phyloP scores from a whole-genome alignment of 2,888 invertebrate species.

The Pristionchus exspectatus region DNA sequence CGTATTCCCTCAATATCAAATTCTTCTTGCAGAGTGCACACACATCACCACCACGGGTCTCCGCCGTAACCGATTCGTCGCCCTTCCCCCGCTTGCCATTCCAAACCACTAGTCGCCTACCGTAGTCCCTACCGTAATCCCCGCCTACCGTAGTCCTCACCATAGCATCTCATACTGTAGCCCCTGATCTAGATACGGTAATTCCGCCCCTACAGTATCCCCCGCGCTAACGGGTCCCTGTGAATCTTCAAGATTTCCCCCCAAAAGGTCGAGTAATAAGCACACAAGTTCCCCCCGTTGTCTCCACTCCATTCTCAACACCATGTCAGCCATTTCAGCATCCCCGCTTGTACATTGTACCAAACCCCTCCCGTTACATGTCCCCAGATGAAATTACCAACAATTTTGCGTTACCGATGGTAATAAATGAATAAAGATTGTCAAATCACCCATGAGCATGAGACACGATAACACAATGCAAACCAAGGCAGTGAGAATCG shows the following conservation, averaged over 20 bases:
- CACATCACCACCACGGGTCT: constrained; percentile 3
- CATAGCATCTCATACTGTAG: no score
- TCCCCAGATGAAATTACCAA: not conserved
- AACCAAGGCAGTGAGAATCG: no score
- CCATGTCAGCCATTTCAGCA: constrained; percentile 33
- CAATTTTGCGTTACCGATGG: not conserved
- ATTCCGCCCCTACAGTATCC: not conserved
- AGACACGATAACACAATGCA: no score
- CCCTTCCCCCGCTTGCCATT: not conserved
- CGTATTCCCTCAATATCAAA: not conserved
- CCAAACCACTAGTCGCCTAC: not conserved
- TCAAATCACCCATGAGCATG: no score
- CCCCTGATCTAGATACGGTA: not conserved
- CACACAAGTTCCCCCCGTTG: constrained; percentile 7
- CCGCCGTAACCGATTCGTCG: not conserved
- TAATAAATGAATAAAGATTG: not conserved
- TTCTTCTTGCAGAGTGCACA: not conserved
- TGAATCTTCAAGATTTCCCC: constrained; percentile 13
- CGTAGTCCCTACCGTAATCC: not conserved
- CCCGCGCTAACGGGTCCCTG: not conserved
- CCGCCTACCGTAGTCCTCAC: not conserved
- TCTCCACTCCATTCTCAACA: not conserved
- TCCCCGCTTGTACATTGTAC: not conserved
- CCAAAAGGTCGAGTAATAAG: not conserved
- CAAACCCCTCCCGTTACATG: not conserved